phyloP scores from a whole-genome alignment of 2,888 invertebrate species.

The Nycteola revayana region DNA sequence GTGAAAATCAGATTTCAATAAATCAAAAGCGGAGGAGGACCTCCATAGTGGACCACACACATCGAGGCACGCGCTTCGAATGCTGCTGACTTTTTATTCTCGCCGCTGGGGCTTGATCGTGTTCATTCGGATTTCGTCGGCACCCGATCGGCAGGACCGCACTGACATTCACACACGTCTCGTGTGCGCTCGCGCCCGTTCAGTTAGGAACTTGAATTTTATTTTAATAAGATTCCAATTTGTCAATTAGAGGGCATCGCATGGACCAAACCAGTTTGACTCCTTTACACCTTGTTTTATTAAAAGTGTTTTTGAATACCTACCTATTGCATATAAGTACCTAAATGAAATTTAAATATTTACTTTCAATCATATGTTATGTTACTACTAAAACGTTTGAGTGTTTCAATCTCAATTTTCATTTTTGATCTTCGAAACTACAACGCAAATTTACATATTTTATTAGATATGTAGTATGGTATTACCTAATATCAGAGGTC shows the following conservation, averaged over 20 bases:
- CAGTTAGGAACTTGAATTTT: slow-evolving; percentile 79
- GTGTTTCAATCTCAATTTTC: no score
- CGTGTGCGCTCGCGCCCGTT: slow-evolving; percentile 58
- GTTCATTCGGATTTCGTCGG: slow-evolving; percentile 66
- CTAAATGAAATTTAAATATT: background rate
- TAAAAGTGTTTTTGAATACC: slow-evolving; percentile 51
- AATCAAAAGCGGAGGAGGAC: slow-evolving; percentile 73
- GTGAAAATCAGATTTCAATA: slow-evolving; percentile 74
- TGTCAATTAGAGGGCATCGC: slow-evolving; percentile 85
- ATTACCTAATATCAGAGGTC: no score
- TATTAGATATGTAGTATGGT: no score
- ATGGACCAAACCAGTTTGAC: slow-evolving; percentile 75
- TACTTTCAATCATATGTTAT: no score
- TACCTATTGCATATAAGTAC: slow-evolving; percentile 25
- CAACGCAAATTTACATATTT: no score
- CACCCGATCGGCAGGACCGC: slow-evolving; percentile 62
- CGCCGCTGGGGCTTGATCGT: slow-evolving; percentile 59
- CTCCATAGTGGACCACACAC: slow-evolving; percentile 86
- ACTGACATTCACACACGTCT: slow-evolving; percentile 54
- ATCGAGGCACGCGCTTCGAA: slow-evolving; percentile 88
- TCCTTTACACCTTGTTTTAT: slow-evolving; percentile 69
- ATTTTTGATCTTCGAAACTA: no score
- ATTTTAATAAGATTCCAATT: slow-evolving; percentile 87
- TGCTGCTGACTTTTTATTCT: slow-evolving; percentile 78
- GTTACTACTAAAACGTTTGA: no score